Evolutionary conservation across 2,113 vertebrate genomes (phyloP).

Genomic region (Entomyzon cyanotis): DNA sequence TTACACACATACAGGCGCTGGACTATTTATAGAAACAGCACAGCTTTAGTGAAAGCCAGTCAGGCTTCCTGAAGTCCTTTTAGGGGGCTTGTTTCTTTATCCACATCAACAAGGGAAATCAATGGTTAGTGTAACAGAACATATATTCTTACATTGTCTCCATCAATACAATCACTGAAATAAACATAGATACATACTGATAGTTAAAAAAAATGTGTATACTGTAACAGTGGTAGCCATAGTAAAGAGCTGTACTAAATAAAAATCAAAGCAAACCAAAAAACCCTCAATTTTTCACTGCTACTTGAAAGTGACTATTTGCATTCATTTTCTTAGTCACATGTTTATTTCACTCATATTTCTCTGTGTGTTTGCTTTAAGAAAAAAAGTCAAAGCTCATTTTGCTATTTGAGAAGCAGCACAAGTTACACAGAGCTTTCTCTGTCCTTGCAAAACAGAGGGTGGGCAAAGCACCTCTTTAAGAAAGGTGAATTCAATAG

Average conservation of each 20-base stretch:
- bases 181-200: neutral
- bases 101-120: neutral
- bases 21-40: constrained; percentile 33
- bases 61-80: constrained; percentile 2
- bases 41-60: constrained; percentile 34
- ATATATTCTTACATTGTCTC: neutral
- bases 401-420: neutral
- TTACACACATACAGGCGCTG: neutral
- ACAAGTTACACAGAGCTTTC: neutral
- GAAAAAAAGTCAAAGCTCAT: neutral
- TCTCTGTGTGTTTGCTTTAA: neutral
- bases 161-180: neutral
- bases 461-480: neutral
- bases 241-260: neutral
- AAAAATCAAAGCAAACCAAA: neutral
- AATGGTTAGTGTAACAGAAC: neutral
- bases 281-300: neutral
- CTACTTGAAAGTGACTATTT: neutral
- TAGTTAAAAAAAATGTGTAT: neutral
- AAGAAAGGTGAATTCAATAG: neutral
- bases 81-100: neutral
- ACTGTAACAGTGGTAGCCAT: neutral
- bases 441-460: neutral
- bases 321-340: neutral
- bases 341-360: neutral